Evolutionary conservation across 2,797 vertebrate species (phyloP).

Genomic region (Poeciliopsis gracilis): DNA sequence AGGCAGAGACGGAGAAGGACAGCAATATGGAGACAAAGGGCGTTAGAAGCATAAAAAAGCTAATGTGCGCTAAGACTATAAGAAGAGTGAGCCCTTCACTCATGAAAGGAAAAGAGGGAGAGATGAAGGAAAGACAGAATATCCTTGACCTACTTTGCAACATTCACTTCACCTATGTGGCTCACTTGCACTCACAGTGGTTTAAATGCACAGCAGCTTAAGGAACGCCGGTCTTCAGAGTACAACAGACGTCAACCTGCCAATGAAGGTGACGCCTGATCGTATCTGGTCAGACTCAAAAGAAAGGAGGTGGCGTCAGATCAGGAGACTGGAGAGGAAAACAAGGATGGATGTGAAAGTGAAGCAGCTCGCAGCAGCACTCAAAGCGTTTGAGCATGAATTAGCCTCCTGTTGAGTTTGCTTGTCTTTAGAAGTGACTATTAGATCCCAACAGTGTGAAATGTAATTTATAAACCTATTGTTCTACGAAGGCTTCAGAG

Average conservation of each 20-base stretch:
- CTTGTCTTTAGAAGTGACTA: not conserved
- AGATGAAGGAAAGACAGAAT: not conserved
- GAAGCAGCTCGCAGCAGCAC: not conserved
- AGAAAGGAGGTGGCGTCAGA: conserved; percentile 1
- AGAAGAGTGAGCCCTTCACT: conserved; percentile 28
- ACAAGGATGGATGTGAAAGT: conserved; percentile 1
- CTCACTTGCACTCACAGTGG: conserved; percentile 26
- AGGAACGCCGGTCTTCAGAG: conserved; percentile 17
- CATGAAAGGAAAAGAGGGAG: not conserved
- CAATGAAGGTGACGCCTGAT: conserved; percentile 19
- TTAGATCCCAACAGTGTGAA: not conserved
- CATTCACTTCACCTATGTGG: conserved; percentile 30
- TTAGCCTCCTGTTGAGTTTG: not conserved
- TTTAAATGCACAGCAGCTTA: conserved; percentile 22
- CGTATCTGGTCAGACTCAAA: conserved; percentile 1
- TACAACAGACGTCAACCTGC: conserved; percentile 31
- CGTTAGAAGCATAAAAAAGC: conserved; percentile 14
- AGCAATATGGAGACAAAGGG: conserved; percentile 11
- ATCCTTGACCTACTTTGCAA: conserved; percentile 37
- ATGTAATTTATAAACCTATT: not conserved
- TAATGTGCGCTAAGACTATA: conserved; percentile 44
- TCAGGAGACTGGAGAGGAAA: not conserved
- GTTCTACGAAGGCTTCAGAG: not conserved
- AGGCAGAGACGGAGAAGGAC: conserved; percentile 23
- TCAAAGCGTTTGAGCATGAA: not conserved